A percentile compares a stretch with the other conserved stretches of the same genome.
Evolutionary conservation across 2,113 vertebrate genomes (phyloP).

Genomic region (Nanorana parkeri): DNA sequence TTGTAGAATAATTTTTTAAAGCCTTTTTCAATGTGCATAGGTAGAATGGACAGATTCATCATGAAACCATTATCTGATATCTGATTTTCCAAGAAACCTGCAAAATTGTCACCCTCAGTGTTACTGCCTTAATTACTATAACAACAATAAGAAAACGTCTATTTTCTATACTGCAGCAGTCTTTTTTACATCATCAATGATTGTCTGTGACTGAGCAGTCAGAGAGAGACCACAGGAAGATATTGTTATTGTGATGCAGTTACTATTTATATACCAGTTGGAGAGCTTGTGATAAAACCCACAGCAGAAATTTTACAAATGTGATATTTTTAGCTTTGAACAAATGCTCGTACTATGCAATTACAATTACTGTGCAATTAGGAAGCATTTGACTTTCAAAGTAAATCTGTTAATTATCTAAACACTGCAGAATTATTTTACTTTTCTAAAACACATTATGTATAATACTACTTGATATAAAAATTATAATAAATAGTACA

Average conservation of each 20-base stretch:
- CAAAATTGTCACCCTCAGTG: not conserved
- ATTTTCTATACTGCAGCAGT: not conserved
- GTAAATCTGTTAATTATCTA: too few relatives aligned
- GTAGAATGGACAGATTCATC: too few relatives aligned
- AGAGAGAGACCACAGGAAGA: not conserved
- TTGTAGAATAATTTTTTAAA: too few relatives aligned
- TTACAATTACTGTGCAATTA: not conserved
- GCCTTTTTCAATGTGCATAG: too few relatives aligned
- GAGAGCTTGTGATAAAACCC: not conserved
- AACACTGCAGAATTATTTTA: not conserved
- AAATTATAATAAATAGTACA: too few relatives aligned
- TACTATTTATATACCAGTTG: not conserved
- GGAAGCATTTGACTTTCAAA: not conserved
- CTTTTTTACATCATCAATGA: constrained; percentile 2
- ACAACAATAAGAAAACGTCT: not conserved
- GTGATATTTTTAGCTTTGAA: constrained; percentile 3
- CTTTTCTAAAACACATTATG: not conserved
- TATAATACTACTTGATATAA: too few relatives aligned
- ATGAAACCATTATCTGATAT: too few relatives aligned
- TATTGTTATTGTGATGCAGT: not conserved
- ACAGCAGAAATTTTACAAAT: constrained; percentile 6
- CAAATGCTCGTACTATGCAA: not conserved
- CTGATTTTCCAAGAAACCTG: not conserved
- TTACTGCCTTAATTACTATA: not conserved
- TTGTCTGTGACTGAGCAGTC: not conserved